phyloP scores from a whole-genome alignment of 1,140 invertebrate species.

The Cyclina sinensis region DNA sequence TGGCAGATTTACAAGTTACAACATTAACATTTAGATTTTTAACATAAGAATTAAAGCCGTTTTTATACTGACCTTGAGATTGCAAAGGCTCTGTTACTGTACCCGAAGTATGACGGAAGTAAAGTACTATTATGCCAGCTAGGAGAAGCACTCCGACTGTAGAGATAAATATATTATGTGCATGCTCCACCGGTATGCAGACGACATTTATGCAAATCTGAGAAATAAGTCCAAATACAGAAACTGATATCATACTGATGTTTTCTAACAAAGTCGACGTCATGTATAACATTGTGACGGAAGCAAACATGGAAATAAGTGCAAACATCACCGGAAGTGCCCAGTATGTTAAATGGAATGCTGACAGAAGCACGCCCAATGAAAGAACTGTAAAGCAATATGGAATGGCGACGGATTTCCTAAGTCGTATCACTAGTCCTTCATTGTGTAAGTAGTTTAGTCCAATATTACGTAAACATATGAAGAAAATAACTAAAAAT shows the following conservation, averaged over 20 bases:
- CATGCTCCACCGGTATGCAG: slow-evolving; percentile 42
- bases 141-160: slow-evolving; percentile 38
- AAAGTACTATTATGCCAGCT: not conserved
- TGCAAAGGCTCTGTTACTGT: not conserved
- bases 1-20: too few species aligned
- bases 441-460: slow-evolving; percentile 56
- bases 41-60: too few species aligned
- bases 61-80: slow-evolving; percentile 9
- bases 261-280: slow-evolving; percentile 56
- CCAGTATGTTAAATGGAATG: slow-evolving; percentile 52
- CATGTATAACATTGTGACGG: slow-evolving; percentile 52
- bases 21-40: too few species aligned
- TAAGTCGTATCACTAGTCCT: slow-evolving; percentile 24
- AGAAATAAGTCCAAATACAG: slow-evolving; percentile 54
- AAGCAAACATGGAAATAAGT: slow-evolving; percentile 55
- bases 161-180: slow-evolving; percentile 46
- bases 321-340: slow-evolving; percentile 63
- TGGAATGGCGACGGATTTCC: slow-evolving; percentile 30
- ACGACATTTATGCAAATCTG: slow-evolving; percentile 57
- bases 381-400: slow-evolving; percentile 16
- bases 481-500: slow-evolving; percentile 48
- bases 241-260: slow-evolving; percentile 44
- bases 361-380: slow-evolving; percentile 15
- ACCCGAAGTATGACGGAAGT: not conserved
- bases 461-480: slow-evolving; percentile 61